Conservation (phyloP, 2,888 invertebrate genomes). For the Desoria tigrina region DNA sequence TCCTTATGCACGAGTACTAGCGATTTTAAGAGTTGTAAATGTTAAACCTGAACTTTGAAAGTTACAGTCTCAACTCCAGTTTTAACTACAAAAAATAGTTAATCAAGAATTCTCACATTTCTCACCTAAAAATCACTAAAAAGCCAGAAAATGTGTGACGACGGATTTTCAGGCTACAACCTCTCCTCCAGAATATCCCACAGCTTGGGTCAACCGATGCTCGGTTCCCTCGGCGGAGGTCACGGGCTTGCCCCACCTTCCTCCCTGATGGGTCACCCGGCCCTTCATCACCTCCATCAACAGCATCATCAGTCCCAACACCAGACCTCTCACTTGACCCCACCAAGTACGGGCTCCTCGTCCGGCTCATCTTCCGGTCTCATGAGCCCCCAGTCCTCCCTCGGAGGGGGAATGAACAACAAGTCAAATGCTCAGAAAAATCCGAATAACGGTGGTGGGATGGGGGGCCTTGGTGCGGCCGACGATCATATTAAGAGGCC, state of each 20-base stretch:
- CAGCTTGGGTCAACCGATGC: slow-evolving; percentile 46
- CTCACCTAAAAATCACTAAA: no score
- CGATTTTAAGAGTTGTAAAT: no score
- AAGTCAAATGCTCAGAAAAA: slow-evolving; percentile 11
- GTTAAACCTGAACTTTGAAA: no score
- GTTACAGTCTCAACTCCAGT: no score
- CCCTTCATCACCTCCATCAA: slow-evolving; percentile 49
- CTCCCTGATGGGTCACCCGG: slow-evolving; percentile 48
- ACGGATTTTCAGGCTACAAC: slow-evolving; percentile 49
- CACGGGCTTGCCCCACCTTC: slow-evolving; percentile 47
- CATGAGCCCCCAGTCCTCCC: slow-evolving; percentile 48
- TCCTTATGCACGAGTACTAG: no score
- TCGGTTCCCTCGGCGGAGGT: slow-evolving; percentile 49
- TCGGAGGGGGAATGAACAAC: slow-evolving; percentile 29
- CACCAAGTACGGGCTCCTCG: slow-evolving; percentile 50
- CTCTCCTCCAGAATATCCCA: slow-evolving; percentile 44
- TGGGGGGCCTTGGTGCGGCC: slow-evolving; percentile 27
- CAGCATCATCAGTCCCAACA: slow-evolving; percentile 43
- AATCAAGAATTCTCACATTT: no score
- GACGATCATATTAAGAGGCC: slow-evolving; percentile 44
- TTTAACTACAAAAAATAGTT: no score
- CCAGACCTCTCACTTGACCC: slow-evolving; percentile 49
- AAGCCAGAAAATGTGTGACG: slow-evolving; percentile 52
- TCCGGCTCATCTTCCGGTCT: slow-evolving; percentile 51
- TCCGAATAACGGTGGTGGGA: slow-evolving; percentile 25